A percentile compares a stretch with the other conserved stretches of the same genome.
Evolutionary conservation across 2,888 invertebrate genomes (phyloP).

Genomic region (Steinernema hermaphroditum): DNA sequence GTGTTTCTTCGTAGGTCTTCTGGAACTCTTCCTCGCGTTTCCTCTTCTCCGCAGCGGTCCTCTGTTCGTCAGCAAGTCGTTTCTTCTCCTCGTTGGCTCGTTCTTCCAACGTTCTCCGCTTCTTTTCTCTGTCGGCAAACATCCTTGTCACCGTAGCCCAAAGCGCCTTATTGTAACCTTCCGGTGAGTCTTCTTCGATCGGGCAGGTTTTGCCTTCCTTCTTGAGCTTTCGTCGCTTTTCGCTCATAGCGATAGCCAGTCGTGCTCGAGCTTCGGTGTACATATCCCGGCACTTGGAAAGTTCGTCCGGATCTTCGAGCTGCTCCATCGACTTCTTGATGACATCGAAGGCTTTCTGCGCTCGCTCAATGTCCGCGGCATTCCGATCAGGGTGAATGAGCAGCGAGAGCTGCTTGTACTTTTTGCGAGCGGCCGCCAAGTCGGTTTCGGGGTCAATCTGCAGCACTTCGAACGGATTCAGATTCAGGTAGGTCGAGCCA

Average conservation of each 20-base stretch:
- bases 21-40: conserved; percentile 94
- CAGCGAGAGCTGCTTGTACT: conserved; percentile 89
- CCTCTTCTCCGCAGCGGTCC: conserved; percentile 85
- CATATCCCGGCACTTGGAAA: conserved; percentile 89
- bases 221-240: conserved; percentile 88
- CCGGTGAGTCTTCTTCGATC: conserved; percentile 64
- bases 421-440: conserved; percentile 90
- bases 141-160: conserved; percentile 69
- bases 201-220: conserved; percentile 74
- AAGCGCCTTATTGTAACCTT: conserved; percentile 58
- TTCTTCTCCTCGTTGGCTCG: conserved; percentile 78
- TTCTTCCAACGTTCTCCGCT: conserved; percentile 81
- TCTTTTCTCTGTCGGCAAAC: conserved; percentile 86
- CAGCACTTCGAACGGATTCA: conserved; percentile 58
- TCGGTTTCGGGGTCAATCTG: conserved; percentile 80
- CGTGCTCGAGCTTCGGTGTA: conserved; percentile 94
- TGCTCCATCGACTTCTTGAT: conserved; percentile 69
- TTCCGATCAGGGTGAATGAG: conserved; percentile 99
- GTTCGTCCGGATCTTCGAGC: conserved; percentile 87
- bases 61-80: conserved; percentile 87
- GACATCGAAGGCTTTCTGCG: conserved; percentile 75
- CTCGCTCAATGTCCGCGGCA: conserved; percentile 88
- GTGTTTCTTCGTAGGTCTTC: conserved; percentile 87
- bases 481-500: conserved; percentile 95
- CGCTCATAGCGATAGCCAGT: conserved; percentile 88